Base-by-base conservation (phyloP, 92 coral and sea anemone genomes). In the Pocillopora meandrina region DNA sequence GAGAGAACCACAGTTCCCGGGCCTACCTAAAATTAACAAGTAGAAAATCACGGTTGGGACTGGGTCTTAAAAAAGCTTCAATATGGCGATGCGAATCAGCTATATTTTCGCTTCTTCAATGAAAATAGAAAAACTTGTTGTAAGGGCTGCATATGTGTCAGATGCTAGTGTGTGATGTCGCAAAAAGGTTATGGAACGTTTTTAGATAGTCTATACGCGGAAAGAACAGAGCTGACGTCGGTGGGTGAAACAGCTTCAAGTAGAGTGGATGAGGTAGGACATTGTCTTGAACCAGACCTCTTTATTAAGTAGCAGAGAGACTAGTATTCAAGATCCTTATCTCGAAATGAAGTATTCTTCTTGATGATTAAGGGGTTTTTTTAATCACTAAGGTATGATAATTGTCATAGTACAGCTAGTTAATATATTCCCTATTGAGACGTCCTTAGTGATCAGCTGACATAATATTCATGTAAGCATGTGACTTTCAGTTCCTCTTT, bases 161-260 rank as follows among this genome's bases (percentile, higher is more conserved):
- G 34, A 11, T 23, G 11, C 17, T 49, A 83, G 65, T 64, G 47
- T 83, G 86, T 73, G 71, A 83, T 83, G 86, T 83, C 86, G 85
- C 65, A 15, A 33, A 76, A 81, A 5, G 84, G 90, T 14, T 93
- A 93, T 82, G 98, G 98, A 18, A 93, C 98, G 36, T 93, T 93
- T 82, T 35, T 73, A 16, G 95, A 82, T 62, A 93, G 98, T 81
- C 55, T 69, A 17, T 84, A 78, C 33, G 76, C 88, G 12, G 83
- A 84, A 13, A 87, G 57, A 70, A 91, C 94, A 65, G 92, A 91
- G 74, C 74, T 91, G 6, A 71, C 60, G 63, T 72, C 87, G 31
- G 77, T 80, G 64, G 81, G 74, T 0, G 74, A 74, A 52, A 18
- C 47, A 42, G 66, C 58, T 42, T 42, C 52, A 42, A 42, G 8